Evolutionary conservation across 2,797 vertebrate genomes (phyloP), one percentile per base, ranked within the genome.

Genomic region (Darevskia mixta): DNA sequence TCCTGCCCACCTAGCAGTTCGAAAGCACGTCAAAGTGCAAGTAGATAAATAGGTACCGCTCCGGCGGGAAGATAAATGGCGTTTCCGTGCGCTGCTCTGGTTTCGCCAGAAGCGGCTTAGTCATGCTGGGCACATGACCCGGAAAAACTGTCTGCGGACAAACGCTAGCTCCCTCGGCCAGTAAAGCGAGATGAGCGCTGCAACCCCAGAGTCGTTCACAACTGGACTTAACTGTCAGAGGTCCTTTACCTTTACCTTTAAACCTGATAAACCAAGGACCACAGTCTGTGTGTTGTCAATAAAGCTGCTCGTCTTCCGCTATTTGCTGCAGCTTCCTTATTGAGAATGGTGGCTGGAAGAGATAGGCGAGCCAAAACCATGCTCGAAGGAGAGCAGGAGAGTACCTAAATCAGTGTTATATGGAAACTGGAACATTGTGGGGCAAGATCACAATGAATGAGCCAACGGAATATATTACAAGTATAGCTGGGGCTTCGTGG

Each of bases 41-140:
- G 49, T 55, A 55, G 49, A 55, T 55, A 55, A 55, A 55, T 55
- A 55, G 49, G 49, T 55, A 55, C 49, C 49, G 0, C 13, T 15
- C 49, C 1, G 13, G 49, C 0, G 1, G 49, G 49, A 55, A 55
- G 49, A 3, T 55, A 55, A 55, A 15, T 1, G 13, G 49, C 0
- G 3, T 55, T 55, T 55, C 13, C 1, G 3, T 55, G 49, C 0
- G 3, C 49, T 15, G 13, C 49, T 15, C 49, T 55, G 49, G 49
- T 55, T 55, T 3, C 35, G 13, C 49, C 49, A 49, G 49, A 49
- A 49, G 49, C 49, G 49, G 49, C 49, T 49, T 49, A 49, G 49
- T 49, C 49, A 49, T 49, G 45, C 49, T 49, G 49, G 49, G 3
- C 13, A 15, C 49, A 49, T 55, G 49, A 15, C 49, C 49, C 13